phyloP scores from a whole-genome alignment of 2,797 vertebrate species.

The Staurois parvus region DNA sequence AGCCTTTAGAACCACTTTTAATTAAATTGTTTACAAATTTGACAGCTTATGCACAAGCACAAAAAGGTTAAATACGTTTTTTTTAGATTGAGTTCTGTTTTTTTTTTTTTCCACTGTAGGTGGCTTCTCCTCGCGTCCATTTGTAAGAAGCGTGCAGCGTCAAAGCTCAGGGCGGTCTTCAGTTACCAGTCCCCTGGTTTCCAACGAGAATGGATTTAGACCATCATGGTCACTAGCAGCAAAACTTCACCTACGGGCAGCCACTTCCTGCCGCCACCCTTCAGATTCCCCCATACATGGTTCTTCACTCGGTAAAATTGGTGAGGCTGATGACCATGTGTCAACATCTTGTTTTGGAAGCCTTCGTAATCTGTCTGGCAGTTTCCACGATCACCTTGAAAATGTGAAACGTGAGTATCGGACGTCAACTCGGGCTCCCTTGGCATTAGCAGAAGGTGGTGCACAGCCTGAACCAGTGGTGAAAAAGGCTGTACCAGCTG shows the following conservation, averaged over 20 bases:
- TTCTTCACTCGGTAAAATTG: slow-evolving; percentile 92
- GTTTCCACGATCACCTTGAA: slow-evolving; percentile 73
- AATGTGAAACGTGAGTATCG: slow-evolving; percentile 85
- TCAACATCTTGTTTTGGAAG: slow-evolving; percentile 92
- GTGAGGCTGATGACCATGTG: slow-evolving; percentile 91
- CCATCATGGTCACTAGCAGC: slow-evolving; percentile 93
- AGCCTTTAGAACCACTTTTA: too few relatives aligned
- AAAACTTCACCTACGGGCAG: slow-evolving; percentile 93
- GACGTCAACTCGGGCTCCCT: slow-evolving; percentile 83
- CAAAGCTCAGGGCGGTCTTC: slow-evolving; percentile 96
- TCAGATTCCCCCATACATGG: slow-evolving; percentile 90
- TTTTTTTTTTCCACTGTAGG: slow-evolving; percentile 73
- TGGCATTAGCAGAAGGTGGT: slow-evolving; percentile 90
- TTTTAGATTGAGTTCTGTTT: background rate
- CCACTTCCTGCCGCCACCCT: slow-evolving; percentile 91
- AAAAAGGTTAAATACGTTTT: too few relatives aligned
- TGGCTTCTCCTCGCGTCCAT: slow-evolving; percentile 94
- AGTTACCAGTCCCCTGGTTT: slow-evolving; percentile 92
- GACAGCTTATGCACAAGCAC: too few relatives aligned
- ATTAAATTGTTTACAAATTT: too few relatives aligned
- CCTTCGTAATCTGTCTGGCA: slow-evolving; percentile 77
- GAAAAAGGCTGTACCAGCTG: slow-evolving; percentile 75
- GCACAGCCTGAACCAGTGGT: slow-evolving; percentile 80
- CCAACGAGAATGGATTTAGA: slow-evolving; percentile 86
- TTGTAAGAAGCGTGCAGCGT: slow-evolving; percentile 94